Evolutionary conservation across 2,888 invertebrate genomes (phyloP).

Genomic region (Halictus ligatus): DNA sequence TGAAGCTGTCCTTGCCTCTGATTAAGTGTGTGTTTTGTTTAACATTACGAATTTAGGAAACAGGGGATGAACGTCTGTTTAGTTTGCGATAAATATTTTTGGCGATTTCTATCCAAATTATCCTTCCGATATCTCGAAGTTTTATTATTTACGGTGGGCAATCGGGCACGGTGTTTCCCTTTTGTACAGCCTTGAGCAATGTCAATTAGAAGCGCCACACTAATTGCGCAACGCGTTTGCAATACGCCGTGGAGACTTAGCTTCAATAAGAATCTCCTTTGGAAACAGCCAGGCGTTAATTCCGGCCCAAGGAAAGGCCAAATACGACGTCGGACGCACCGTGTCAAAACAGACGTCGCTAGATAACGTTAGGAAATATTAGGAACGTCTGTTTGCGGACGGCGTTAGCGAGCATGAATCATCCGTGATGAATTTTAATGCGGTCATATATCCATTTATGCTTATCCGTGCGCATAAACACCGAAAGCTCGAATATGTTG

Average conservation of each 20-base stretch:
- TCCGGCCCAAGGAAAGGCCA: constrained; percentile 61
- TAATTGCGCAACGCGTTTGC: constrained; percentile 63
- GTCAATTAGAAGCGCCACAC: constrained; percentile 66
- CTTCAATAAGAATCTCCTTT: constrained; percentile 35
- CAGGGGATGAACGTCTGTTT: too few relatives aligned
- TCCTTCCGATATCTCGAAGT: neutral
- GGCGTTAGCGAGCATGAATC: constrained; percentile 18
- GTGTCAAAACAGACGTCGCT: constrained; percentile 1
- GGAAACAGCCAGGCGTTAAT: constrained; percentile 58
- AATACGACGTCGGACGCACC: constrained; percentile 32
- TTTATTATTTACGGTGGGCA: neutral
- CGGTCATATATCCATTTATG: neutral
- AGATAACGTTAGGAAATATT: constrained; percentile 2
- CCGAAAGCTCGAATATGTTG: neutral
- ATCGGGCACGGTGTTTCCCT: constrained; percentile 19
- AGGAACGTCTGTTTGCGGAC: constrained; percentile 21
- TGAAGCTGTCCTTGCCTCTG: neutral
- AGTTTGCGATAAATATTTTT: neutral
- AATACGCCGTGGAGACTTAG: constrained; percentile 37
- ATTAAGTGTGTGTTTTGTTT: too few relatives aligned
- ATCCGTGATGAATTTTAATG: constrained; percentile 16
- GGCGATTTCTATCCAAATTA: neutral
- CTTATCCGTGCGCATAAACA: neutral
- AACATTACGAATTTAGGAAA: too few relatives aligned
- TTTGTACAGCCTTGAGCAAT: constrained; percentile 59